Conservation (phyloP, 2,113 vertebrate genomes). For the Hemicordylus capensis region DNA sequence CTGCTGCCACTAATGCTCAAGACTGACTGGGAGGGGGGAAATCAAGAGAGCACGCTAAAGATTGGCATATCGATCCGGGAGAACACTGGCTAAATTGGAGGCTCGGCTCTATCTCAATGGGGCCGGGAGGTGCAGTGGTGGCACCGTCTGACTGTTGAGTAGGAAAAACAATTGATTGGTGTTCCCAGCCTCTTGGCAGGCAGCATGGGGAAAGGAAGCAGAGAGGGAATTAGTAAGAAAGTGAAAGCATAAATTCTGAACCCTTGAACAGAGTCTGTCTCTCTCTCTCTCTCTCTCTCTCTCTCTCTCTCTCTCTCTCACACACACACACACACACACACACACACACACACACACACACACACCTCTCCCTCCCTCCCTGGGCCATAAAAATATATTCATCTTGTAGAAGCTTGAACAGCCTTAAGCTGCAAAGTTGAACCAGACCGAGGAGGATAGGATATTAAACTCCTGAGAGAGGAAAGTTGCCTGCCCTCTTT, state of each 20-base stretch:
- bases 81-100: background rate
- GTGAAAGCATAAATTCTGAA: background rate
- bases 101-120: background rate
- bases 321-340: too few species aligned
- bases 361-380: background rate
- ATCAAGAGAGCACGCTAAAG: background rate
- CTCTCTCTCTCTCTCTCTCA: too few species aligned
- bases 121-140: background rate
- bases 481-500: background rate
- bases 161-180: background rate
- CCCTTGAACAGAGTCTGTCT: background rate
- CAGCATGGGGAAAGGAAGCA: background rate
- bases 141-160: background rate
- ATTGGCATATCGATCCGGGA: background rate
- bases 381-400: background rate
- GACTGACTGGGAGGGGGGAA: background rate
- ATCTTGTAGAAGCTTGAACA: background rate
- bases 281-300: too few species aligned
- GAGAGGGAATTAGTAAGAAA: constrained; percentile 9
- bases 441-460: background rate
- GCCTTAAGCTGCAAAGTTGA: background rate
- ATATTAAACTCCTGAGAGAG: constrained; percentile 2
- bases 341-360: accelerated
- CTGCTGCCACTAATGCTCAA: background rate
- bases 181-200: background rate